phyloP scores from a whole-genome alignment of 2,113 vertebrate genomes.

The Phyllostomus discolor region DNA sequence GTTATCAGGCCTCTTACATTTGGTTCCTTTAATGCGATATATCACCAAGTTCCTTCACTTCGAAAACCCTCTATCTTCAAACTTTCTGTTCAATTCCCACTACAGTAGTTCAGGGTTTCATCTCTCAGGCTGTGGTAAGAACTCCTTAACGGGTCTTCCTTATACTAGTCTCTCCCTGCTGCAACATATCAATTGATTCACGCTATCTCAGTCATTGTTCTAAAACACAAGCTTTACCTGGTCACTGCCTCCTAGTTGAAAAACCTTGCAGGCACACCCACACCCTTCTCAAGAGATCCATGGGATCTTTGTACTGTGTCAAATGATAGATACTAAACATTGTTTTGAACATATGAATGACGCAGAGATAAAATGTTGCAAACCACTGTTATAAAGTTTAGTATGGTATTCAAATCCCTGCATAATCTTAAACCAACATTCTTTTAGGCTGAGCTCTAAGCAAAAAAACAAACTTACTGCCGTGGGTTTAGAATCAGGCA shows the following conservation, averaged over 20 bases:
- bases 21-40: not conserved
- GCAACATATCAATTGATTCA: not conserved
- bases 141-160: not conserved
- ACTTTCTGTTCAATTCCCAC: not conserved
- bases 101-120: not conserved
- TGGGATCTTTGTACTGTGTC: not conserved
- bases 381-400: not conserved
- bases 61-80: not conserved
- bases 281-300: not conserved
- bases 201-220: not conserved
- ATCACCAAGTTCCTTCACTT: not conserved
- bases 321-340: not conserved
- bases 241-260: not conserved
- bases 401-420: not conserved
- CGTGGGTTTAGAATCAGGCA: not conserved
- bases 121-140: not conserved
- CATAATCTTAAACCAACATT: not conserved
- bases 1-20: not conserved
- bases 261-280: not conserved
- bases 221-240: not conserved
- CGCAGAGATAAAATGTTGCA: not conserved
- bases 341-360: not conserved
- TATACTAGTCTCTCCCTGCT: not conserved
- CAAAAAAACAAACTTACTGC: slow-evolving; percentile 10
- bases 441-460: not conserved